phyloP scores from a whole-genome alignment of 2,888 invertebrate genomes.

The Carterocephalus palaemon region DNA sequence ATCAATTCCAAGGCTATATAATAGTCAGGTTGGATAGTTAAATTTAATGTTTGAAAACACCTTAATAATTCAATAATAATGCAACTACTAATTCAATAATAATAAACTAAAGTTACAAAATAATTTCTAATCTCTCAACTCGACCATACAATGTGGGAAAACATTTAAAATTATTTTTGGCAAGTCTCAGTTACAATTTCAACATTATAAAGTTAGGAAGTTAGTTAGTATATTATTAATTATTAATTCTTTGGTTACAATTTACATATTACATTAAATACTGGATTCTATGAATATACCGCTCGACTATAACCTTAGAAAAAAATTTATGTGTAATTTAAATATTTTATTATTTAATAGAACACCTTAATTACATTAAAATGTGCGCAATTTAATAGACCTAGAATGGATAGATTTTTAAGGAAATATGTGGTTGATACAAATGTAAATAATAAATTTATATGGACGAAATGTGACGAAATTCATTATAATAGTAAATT shows the following conservation, averaged over 20 bases:
- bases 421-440: conserved; percentile 15
- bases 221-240: conserved; percentile 13
- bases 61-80: not conserved
- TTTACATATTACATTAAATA: conserved; percentile 14
- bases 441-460: conserved; percentile 33
- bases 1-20: conserved; percentile 19
- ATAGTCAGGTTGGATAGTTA: not conserved
- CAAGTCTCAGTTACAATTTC: conserved; percentile 16
- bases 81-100: no score
- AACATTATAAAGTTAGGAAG: conserved; percentile 7
- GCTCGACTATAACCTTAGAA: conserved; percentile 21
- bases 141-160: conserved; percentile 19
- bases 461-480: conserved; percentile 32
- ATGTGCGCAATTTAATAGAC: conserved; percentile 27
- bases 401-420: conserved; percentile 16
- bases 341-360: conserved; percentile 25
- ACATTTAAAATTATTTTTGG: conserved; percentile 16
- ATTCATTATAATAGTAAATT: conserved; percentile 22
- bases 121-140: no score
- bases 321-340: conserved; percentile 20
- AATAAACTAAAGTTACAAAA: no score
- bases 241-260: conserved; percentile 26
- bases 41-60: not conserved
- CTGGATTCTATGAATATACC: conserved; percentile 8
- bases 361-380: conserved; percentile 28